Conservation (phyloP, 2,113 vertebrate species). For the Climacteris rufus region DNA sequence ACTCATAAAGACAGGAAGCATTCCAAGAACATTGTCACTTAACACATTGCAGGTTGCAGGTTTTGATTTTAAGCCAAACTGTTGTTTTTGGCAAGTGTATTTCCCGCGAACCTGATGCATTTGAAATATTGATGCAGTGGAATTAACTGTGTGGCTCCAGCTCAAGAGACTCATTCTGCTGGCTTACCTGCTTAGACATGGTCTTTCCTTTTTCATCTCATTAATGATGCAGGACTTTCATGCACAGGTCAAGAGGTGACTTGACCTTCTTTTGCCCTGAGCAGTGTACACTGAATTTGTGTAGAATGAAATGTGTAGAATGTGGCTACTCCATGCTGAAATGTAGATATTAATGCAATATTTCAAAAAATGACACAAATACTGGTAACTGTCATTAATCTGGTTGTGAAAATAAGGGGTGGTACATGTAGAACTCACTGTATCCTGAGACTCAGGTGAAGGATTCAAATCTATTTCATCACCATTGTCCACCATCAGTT, state of each 20-base stretch:
- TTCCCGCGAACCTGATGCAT: background rate
- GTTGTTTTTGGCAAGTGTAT: conserved; percentile 25
- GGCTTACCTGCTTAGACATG: conserved; percentile 14
- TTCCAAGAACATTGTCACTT: conserved; percentile 21
- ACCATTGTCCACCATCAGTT: background rate
- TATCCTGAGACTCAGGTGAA: background rate
- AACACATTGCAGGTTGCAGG: background rate
- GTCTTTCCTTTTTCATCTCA: background rate
- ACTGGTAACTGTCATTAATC: background rate
- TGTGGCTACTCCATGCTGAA: background rate
- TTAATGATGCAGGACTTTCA: background rate
- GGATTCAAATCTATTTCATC: background rate
- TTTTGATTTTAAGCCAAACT: conserved; percentile 23
- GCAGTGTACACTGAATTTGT: background rate
- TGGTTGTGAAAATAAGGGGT: background rate
- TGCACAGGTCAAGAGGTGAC: background rate
- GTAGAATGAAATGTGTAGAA: background rate
- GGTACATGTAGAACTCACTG: background rate
- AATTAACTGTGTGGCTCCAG: background rate
- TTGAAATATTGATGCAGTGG: conserved; percentile 20
- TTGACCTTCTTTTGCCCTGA: background rate
- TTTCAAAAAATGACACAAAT: background rate
- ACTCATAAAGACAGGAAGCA: conserved; percentile 10
- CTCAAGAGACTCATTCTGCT: background rate
- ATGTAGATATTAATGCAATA: background rate